phyloP scores from a whole-genome alignment of 2,797 vertebrate species.

The Lacerta viridis region DNA sequence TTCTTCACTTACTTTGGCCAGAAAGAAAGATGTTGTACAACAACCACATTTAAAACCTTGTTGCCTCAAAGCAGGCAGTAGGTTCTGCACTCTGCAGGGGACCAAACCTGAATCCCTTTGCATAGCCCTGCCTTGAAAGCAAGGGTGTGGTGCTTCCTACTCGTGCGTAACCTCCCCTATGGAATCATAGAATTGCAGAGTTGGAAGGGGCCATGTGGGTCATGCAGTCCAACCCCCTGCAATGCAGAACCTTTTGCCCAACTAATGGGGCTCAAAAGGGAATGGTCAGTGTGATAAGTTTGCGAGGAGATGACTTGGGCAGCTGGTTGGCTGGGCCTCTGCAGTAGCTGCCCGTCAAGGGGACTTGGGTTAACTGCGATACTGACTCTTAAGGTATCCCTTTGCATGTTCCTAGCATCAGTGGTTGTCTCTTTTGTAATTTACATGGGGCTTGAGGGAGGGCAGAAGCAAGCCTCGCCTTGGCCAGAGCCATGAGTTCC shows the following conservation, averaged over 20 bases:
- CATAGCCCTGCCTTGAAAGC: background rate
- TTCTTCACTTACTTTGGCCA: background rate
- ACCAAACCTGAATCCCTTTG: no score
- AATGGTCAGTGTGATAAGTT: background rate
- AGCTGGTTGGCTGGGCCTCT: no score
- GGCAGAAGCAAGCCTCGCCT: accelerated
- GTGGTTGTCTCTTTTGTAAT: no score
- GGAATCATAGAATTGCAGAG: no score
- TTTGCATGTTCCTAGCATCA: background rate
- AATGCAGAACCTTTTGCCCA: no score
- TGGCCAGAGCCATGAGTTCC: background rate
- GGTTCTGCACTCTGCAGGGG: no score
- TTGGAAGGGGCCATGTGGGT: no score
- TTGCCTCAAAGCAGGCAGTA: no score
- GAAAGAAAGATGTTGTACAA: background rate
- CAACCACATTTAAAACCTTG: background rate
- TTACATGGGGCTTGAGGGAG: background rate
- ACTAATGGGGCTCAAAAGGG: no score
- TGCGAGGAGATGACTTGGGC: no score
- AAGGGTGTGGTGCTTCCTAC: background rate
- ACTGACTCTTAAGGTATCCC: background rate
- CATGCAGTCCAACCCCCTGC: no score
- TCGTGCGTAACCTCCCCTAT: background rate
- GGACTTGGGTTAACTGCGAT: background rate
- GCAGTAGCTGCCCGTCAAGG: background rate